Conservation (phyloP, 2,113 vertebrate species). For the Gopherus flavomarginatus region DNA sequence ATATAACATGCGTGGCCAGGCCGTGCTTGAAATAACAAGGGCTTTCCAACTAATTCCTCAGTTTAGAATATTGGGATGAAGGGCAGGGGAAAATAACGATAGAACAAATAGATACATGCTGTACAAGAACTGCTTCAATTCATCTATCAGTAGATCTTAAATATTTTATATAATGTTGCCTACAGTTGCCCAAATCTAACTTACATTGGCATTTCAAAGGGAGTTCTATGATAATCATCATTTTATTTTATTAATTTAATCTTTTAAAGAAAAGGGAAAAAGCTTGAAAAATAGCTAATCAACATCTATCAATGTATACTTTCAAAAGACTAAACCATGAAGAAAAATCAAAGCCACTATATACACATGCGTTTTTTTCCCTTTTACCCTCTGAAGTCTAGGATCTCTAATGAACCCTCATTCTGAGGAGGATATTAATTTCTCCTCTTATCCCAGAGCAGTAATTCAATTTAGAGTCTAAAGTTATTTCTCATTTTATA, state of each 20-base stretch:
- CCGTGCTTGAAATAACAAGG: not conserved
- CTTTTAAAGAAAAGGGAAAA: not conserved
- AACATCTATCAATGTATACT: not conserved
- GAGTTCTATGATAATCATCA: not conserved
- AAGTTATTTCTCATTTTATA: slow-evolving; percentile 29
- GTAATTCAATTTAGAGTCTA: slow-evolving; percentile 10
- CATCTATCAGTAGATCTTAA: not conserved
- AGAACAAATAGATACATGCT: not conserved
- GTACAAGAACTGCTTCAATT: not conserved
- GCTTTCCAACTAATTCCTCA: not conserved
- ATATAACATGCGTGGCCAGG: no score
- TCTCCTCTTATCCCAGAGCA: slow-evolving; percentile 49
- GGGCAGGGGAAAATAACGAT: not conserved
- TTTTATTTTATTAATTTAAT: not conserved
- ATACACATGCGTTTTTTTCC: slow-evolving; percentile 21
- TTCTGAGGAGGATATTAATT: slow-evolving; percentile 42
- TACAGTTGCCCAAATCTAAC: not conserved
- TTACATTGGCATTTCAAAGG: not conserved
- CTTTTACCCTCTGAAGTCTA: slow-evolving; percentile 21
- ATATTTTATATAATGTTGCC: not conserved
- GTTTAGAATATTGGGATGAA: not conserved
- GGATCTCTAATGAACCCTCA: slow-evolving; percentile 57
- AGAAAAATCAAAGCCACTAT: slow-evolving; percentile 34
- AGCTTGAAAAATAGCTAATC: not conserved
- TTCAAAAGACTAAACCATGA: not conserved